Percentiles rank a stretch among this genome's conserved stretches.
Conservation (phyloP, 2,113 vertebrate species). For the Laticauda laticaudata region DNA sequence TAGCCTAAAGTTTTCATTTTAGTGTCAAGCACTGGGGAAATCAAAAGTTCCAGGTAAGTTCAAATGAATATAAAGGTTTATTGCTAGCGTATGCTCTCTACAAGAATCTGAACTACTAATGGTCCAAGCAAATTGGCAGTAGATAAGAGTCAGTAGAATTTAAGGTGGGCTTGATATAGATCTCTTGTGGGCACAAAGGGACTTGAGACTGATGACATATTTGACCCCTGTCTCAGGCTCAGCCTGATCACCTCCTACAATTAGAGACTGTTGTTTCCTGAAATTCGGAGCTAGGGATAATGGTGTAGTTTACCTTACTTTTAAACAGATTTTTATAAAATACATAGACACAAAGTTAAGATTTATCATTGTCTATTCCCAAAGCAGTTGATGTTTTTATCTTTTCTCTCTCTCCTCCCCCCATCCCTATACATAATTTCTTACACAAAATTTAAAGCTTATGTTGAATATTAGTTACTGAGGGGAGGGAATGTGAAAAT, state of each 20-base stretch:
- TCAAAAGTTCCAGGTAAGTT: background rate
- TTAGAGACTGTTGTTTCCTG: background rate
- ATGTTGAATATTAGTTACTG: background rate
- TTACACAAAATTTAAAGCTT: background rate
- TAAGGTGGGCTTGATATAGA: background rate
- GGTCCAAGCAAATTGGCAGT: background rate
- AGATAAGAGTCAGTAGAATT: background rate
- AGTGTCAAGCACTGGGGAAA: background rate
- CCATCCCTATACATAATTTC: background rate
- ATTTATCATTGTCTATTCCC: background rate
- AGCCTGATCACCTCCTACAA: background rate
- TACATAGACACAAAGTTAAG: background rate
- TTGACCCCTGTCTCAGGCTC: background rate
- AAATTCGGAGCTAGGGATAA: background rate
- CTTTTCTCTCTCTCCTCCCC: background rate
- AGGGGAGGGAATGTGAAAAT: background rate
- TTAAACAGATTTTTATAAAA: background rate
- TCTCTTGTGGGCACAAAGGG: background rate
- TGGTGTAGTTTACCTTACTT: background rate
- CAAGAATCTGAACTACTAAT: background rate
- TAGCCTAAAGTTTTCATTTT: background rate
- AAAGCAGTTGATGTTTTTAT: background rate
- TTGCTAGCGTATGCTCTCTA: background rate
- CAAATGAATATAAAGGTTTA: background rate
- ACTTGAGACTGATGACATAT: background rate